Base-by-base conservation (phyloP, 2,888 invertebrate species). In the Xestia c-nigrum region DNA sequence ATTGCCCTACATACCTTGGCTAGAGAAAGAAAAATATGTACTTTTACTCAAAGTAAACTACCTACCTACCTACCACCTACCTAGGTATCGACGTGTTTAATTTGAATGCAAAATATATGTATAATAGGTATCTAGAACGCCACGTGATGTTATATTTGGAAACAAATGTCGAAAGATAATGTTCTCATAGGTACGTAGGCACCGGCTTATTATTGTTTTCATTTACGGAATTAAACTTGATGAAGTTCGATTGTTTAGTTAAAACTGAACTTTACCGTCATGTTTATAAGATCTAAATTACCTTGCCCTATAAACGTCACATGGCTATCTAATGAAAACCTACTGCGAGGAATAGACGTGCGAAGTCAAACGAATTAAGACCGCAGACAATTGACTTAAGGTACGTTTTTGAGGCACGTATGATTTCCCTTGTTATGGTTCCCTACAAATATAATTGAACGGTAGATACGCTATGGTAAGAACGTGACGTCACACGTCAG, bases 251-350 rank as follows among this genome's bases (percentile, higher is more conserved):
- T 31, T 50, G 12, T 16, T 50, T 61, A 12, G 0, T 72, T 50
- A 38, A 77, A 80, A 73, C 0, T 5, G 14, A 38, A 21, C 73
- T 31, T 52, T 61, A 52, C 0, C 0, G 0, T 0, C 0, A 52
- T 21, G 16, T 0, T 2, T 0, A 19, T 6, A 80, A 52, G 14
- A 16, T 74, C 24, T 24, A 3, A 14, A 46, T 80, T 73, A 19
- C 6, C 24, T 80, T 80, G 61, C n/a, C 21, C 2, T 63, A 14
- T 12, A 14, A 40, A 74, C 16, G 38, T 63, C 81, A 74, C 46
- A 52, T 73, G 52, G 46, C 74, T 24, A 74, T 52, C 24, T 80
- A 80, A 52, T 74, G 52, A 21, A 52, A 38, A 72, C 43, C 7
- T 46, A 38, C 46, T 46, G 74, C 61, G 38, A n/a, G 46, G 38